phyloP scores from a whole-genome alignment of 2,113 vertebrate genomes.

The Mellivora capensis region DNA sequence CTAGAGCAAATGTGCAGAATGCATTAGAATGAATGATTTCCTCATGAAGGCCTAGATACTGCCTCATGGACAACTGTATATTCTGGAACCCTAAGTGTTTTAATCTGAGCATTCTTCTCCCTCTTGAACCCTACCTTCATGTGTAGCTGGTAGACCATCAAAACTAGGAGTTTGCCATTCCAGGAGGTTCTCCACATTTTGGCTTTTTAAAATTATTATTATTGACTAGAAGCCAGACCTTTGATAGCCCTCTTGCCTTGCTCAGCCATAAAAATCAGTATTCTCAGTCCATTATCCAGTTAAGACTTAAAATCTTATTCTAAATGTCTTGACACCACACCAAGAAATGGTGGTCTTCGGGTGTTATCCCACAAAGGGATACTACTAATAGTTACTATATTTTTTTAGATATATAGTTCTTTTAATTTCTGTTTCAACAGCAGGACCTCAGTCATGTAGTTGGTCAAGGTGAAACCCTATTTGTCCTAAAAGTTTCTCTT shows the following conservation, averaged over 20 bases:
- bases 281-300: not conserved
- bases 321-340: not conserved
- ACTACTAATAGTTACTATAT: not conserved
- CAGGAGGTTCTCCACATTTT: not conserved
- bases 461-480: not conserved
- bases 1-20: not conserved
- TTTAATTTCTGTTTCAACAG: not conserved
- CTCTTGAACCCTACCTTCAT: not conserved
- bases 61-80: not conserved
- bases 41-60: not conserved
- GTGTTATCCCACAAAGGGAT: not conserved
- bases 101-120: not conserved
- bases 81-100: not conserved
- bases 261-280: not conserved
- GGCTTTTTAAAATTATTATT: not conserved
- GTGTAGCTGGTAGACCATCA: not conserved
- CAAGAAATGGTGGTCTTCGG: not conserved
- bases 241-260: not conserved
- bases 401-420: not conserved
- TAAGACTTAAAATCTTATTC: not conserved
- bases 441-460: not conserved
- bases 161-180: not conserved
- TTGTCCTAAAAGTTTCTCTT: not conserved
- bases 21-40: not conserved
- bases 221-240: not conserved